These are phyloP conservation scores for Hemicentrotus pulcherrimus DNA, from an alignment of 35 echinoderm and acorn worm genomes.

Conservation along the genomic window DNA sequence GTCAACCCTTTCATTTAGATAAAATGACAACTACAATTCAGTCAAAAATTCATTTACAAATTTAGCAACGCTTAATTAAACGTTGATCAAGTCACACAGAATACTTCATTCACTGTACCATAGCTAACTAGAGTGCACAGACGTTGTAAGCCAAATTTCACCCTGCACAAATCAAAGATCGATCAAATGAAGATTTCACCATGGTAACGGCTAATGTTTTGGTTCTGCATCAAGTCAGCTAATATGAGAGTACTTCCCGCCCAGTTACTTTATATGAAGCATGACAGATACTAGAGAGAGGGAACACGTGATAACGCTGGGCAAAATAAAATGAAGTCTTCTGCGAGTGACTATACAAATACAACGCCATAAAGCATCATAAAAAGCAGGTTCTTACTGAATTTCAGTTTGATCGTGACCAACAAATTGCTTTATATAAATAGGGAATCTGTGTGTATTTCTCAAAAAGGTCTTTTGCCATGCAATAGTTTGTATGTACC, in stretches of 20 bases:
- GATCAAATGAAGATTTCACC: not conserved
- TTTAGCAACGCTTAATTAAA: not conserved
- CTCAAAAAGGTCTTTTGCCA: no score
- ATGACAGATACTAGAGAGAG: no score
- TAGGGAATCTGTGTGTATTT: no score
- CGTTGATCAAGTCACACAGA: not conserved
- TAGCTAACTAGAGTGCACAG: not conserved
- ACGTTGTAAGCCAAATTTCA: not conserved
- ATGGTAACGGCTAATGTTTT: slow-evolving; percentile 11
- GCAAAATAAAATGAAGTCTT: no score
- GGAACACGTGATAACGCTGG: no score
- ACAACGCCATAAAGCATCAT: no score
- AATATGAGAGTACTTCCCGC: not conserved
- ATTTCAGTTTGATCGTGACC: no score
- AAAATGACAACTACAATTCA: not conserved
- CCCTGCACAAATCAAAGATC: not conserved
- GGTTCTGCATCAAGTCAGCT: not conserved
- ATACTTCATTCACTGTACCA: not conserved
- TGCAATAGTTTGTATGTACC: no score
- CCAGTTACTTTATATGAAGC: not conserved
- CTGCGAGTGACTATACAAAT: no score
- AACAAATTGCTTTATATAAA: no score
- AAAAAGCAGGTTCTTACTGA: no score
- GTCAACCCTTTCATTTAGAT: not conserved
- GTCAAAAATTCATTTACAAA: not conserved